Evolutionary conservation across 2,797 vertebrate genomes (phyloP), one percentile per base, ranked within the genome.

Genomic region (Ibycter americanus): DNA sequence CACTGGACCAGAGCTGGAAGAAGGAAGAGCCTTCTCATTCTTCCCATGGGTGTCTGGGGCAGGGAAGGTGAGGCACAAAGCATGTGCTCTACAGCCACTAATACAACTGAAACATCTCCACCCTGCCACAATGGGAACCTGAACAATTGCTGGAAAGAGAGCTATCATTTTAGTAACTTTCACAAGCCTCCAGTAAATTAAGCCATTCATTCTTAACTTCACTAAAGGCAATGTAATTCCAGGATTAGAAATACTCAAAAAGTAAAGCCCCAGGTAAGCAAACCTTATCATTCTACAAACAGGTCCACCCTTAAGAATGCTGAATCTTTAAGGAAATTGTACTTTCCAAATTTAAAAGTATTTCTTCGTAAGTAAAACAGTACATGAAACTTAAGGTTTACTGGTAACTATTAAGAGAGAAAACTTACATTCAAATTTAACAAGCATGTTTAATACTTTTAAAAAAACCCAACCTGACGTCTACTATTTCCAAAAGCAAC

Each of bases 1-100:
- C 0, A 2, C 8, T 67, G 44, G 27, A 7, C 22, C 21, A 26
- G n/a, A 40, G 18, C 0, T 44, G 13, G 44, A 71, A 67, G 42
- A 51, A 73, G 12, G 27, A 40, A 27, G 49, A 66, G 20, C 8
- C 40, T 52, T 44, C 34, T 63, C 3, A 0, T 21, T 58, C 46
- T 73, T 55, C 36, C 36, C 31, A 25, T 2, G 34, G 32, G 11
- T 74, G 34, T 42, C 34, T 32, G 23, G 27, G 79, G 26, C 51
- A 81, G 44, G 8, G 47, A 71, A 81, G 25, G 14, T 23, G 59
- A 76, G 9, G 31, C 36, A 63, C 2, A 1, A 62, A 52, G 9
- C 55, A 27, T 4, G 10, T 1, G 4, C 58, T 47, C 49, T 40
- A 31, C 21, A 72, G 63, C 17, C 22, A 16, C 40, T 34, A 27